Base-by-base conservation (phyloP, 2,113 vertebrate species). In the Carassius auratus region DNA sequence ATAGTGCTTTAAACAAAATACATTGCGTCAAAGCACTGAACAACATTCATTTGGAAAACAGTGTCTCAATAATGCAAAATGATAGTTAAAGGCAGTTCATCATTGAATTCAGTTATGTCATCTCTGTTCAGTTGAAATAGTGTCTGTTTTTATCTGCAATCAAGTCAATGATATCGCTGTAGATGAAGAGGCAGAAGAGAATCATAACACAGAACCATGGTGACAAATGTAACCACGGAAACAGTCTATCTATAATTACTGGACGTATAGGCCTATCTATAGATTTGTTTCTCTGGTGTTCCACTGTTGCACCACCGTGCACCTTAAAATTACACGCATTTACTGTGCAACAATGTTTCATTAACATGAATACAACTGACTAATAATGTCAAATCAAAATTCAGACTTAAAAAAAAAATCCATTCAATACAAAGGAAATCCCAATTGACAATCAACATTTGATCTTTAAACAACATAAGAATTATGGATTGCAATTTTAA, bases 221-320 rank as follows among this genome's bases (percentile, higher is more conserved):
- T 85, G 68, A 85, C n/a, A 73, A 59, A 79, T 33, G 84, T 73
- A 71, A 73, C 84, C 76, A 80, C 3, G 76, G 84, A 26, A 79
- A 85, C 76, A 8, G 76, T 38, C 62, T 66, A 14, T 69, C 19
- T 85, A 69, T 73, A 85, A 45, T 71, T 73, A 80, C n/a, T 38
- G 64, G 17, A 62, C 42, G 36, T 33, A 71, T 38, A 38, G 64
- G 26, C 17, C 79, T 52, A 81, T 52, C 62, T 52, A 81, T 69
- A 69, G 62, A 81, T 33, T 81, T 64, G 36, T 66, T 33, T 52
- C 23, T 69, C 30, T 68, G 8, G 15, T 21, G n/a, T 30, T 76
- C 26, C 50, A 73, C 36, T 71, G 26, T 50, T 76, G 42, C 38
- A 74, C 36, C 19, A 59, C 30, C 55, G 14, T 21, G 55, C 77